Conservation (phyloP, 2,797 vertebrate genomes). For the Leucoraja ocellata region DNA sequence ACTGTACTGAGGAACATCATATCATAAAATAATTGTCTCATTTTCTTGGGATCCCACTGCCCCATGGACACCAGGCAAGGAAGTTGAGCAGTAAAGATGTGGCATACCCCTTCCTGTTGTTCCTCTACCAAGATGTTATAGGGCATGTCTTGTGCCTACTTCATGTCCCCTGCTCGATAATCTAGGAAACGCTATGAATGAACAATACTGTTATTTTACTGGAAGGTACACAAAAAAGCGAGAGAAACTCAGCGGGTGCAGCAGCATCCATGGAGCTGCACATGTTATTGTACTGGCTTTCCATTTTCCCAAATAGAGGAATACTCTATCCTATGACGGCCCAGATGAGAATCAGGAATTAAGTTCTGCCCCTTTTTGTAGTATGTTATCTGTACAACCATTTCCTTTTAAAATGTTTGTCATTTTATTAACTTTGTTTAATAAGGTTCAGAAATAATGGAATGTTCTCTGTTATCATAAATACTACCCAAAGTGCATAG, state of each 20-base stretch:
- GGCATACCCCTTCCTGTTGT: background rate
- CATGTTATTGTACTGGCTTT: background rate
- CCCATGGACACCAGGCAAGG: no score
- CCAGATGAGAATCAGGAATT: background rate
- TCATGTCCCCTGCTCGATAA: background rate
- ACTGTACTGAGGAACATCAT: background rate
- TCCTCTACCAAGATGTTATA: no score
- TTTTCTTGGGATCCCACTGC: background rate
- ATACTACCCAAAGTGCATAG: background rate
- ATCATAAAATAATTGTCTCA: background rate
- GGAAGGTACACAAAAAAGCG: no score
- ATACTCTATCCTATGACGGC: background rate
- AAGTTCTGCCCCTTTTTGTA: no score
- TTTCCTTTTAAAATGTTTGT: no score
- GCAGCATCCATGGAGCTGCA: no score
- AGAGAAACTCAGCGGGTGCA: no score
- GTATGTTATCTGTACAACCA: no score
- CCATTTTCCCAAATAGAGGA: background rate
- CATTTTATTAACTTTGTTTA: background rate
- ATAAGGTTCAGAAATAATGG: background rate
- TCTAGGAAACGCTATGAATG: background rate
- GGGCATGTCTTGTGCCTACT: background rate
- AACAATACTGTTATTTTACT: no score
- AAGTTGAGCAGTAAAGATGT: background rate
- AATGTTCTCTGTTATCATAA: background rate